phyloP scores from a whole-genome alignment of 2,888 invertebrate species.

The Acheta domesticus region DNA sequence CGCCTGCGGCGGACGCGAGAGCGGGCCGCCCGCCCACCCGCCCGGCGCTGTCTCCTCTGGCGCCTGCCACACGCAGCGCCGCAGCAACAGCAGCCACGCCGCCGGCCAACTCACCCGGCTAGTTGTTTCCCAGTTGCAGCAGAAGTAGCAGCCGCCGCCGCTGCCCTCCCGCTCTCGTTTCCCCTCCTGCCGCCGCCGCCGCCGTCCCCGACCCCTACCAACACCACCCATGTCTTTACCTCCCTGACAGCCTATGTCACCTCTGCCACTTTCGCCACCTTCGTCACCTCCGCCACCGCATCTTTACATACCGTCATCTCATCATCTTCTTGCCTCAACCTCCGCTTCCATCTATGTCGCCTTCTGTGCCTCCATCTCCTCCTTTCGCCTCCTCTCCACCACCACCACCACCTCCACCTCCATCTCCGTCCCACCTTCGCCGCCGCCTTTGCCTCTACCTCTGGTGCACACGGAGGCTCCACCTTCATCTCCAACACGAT shows the following conservation, averaged over 20 bases:
- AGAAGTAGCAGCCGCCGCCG: neutral
- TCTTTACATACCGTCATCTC: no score
- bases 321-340: no score
- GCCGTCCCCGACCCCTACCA: no score
- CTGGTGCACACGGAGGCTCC: no score
- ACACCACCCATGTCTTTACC: neutral
- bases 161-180: neutral
- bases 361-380: no score
- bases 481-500: no score
- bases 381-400: no score
- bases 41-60: neutral
- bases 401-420: neutral
- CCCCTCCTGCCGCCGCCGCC: neutral
- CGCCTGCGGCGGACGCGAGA: neutral
- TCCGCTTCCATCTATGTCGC: no score
- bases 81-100: neutral
- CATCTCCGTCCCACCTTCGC: neutral
- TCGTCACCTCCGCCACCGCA: no score
- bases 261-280: no score
- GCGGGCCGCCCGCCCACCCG: neutral
- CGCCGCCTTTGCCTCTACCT: no score
- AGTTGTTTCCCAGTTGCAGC: neutral
- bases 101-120: neutral
- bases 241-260: neutral
- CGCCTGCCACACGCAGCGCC: neutral